A percentile compares a stretch with the other conserved stretches of the same genome.
These are phyloP conservation scores for Synanthedon myopaeformis DNA, from an alignment of 2,888 invertebrate genomes.

Conservation along the genomic window DNA sequence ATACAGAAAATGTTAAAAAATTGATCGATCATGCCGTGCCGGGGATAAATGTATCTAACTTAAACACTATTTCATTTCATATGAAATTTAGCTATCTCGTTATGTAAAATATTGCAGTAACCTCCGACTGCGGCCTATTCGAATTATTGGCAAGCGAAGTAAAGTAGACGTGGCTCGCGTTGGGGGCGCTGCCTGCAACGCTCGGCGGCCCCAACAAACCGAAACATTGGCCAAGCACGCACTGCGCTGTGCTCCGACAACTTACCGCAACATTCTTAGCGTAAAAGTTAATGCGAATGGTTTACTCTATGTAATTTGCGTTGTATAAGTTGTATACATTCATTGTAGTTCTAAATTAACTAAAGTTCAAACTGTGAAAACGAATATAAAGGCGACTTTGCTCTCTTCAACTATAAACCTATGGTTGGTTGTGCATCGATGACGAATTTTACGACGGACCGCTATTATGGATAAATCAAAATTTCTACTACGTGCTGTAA, in stretches of 20 bases:
- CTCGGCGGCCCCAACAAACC: slow-evolving; percentile 30
- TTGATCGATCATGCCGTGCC: too few relatives aligned
- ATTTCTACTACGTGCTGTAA: slow-evolving; percentile 4
- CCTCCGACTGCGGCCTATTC: too few relatives aligned
- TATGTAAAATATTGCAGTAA: background rate
- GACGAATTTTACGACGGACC: slow-evolving; percentile 28
- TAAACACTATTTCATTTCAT: background rate
- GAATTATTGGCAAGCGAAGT: too few relatives aligned
- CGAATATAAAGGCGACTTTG: slow-evolving; percentile 39
- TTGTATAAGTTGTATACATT: slow-evolving; percentile 45
- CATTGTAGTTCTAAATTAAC: slow-evolving; percentile 31
- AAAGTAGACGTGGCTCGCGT: slow-evolving; percentile 1
- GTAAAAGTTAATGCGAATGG: slow-evolving; percentile 69
- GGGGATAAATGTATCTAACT: too few relatives aligned
- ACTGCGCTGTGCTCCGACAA: slow-evolving; percentile 51
- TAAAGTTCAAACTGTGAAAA: slow-evolving; percentile 34
- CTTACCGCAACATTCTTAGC: slow-evolving; percentile 69
- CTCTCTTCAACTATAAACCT: slow-evolving; percentile 6
- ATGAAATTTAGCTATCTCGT: background rate
- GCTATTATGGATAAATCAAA: slow-evolving; percentile 20
- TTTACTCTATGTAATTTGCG: slow-evolving; percentile 69
- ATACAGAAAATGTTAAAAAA: too few relatives aligned
- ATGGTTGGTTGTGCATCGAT: slow-evolving; percentile 23
- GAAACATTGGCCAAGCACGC: slow-evolving; percentile 64
- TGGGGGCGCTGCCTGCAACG: slow-evolving; percentile 31